phyloP scores from a whole-genome alignment of 2,797 vertebrate genomes.

The Strix occidentalis region DNA sequence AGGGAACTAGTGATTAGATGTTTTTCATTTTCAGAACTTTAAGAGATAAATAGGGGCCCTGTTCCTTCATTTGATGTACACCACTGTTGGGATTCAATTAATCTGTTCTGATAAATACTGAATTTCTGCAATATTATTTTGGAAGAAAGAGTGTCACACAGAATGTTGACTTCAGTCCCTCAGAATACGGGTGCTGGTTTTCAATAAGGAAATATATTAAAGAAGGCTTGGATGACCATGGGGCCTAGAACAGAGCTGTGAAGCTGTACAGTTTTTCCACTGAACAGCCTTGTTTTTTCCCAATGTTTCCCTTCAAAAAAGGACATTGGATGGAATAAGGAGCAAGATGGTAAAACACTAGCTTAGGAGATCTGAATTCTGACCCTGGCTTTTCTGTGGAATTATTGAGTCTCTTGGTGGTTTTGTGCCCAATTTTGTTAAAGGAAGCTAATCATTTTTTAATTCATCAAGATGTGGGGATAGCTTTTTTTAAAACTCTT shows the following conservation, averaged over 20 bases:
- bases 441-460: background rate
- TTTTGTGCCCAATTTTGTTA: background rate
- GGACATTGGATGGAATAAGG: background rate
- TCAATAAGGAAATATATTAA: background rate
- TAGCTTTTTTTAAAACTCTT: background rate
- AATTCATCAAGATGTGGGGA: background rate
- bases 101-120: constrained; percentile 62
- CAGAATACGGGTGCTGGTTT: background rate
- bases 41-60: constrained; percentile 69
- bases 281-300: background rate
- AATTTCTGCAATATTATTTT: constrained; percentile 25
- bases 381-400: background rate
- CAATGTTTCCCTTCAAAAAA: background rate
- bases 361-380: background rate
- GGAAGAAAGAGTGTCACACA: background rate
- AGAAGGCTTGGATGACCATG: background rate
- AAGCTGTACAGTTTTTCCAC: background rate
- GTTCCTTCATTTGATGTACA: constrained; percentile 68
- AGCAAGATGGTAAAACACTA: background rate
- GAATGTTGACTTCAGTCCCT: background rate
- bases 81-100: constrained; percentile 66
- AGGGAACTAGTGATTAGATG: constrained; percentile 66
- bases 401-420: background rate
- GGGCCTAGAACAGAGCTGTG: background rate
- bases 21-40: constrained; percentile 73